Percentiles rank a stretch among this genome's conserved stretches.
Conservation (phyloP, 2,113 vertebrate genomes). For the Lota lota region DNA sequence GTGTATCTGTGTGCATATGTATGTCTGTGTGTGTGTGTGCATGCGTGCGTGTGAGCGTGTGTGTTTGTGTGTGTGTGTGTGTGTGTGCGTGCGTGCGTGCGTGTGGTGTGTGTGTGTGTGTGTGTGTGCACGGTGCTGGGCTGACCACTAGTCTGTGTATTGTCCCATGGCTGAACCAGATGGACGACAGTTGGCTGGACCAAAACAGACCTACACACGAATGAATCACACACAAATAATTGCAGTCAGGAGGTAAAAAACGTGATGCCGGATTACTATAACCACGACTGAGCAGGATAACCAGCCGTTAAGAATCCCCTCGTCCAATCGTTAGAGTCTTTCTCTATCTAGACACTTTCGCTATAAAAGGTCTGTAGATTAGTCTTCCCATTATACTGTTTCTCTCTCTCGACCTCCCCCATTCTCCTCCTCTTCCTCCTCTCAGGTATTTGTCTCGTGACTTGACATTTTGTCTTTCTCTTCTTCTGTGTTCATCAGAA, state of each 20-base stretch:
- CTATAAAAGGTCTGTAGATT: not conserved
- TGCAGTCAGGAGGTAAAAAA: constrained; percentile 27
- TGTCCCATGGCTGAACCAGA: constrained; percentile 58
- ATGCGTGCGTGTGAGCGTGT: too few species aligned
- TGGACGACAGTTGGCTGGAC: constrained; percentile 65
- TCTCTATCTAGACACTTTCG: not conserved
- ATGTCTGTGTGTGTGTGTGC: too few species aligned
- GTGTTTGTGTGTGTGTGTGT: too few species aligned
- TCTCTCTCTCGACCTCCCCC: not conserved
- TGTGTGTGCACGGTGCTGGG: too few species aligned
- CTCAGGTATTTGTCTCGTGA: too few species aligned
- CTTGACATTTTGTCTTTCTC: too few species aligned
- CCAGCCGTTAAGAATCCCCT: not conserved
- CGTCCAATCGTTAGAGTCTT: not conserved
- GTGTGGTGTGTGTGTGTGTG: too few species aligned
- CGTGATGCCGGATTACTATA: constrained; percentile 21
- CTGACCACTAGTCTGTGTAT: constrained; percentile 32
- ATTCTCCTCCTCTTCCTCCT: too few species aligned
- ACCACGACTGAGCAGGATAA: not conserved
- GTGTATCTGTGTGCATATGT: too few species aligned
- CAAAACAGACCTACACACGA: constrained; percentile 62
- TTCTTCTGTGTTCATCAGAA: too few species aligned
- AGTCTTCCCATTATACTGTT: not conserved
- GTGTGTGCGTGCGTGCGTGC: too few species aligned
- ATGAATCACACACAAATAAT: constrained; percentile 68